These are phyloP conservation scores for Falco rusticolus DNA, from an alignment of 2,797 vertebrate species.

Conservation along the genomic window DNA sequence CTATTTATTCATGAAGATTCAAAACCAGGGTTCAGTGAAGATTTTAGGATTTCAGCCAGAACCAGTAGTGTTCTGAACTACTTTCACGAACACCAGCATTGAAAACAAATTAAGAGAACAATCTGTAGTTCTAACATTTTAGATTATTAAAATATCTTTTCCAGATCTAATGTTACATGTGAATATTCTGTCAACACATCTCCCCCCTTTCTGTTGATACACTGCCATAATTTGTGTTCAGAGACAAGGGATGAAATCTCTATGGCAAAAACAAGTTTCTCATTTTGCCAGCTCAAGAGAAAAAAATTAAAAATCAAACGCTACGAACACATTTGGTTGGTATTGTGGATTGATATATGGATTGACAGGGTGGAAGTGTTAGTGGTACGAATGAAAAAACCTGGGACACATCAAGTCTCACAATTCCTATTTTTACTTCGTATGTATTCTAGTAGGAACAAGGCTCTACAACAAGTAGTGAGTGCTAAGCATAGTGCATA, in stretches of 20 bases:
- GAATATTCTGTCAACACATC: background rate
- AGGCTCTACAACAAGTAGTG: background rate
- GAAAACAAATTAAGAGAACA: background rate
- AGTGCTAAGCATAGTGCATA: slow-evolving; percentile 4
- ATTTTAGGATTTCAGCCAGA: background rate
- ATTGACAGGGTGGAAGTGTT: background rate
- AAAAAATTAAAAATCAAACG: background rate
- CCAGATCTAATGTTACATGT: background rate
- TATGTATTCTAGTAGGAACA: background rate
- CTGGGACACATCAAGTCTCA: background rate
- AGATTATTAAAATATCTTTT: background rate
- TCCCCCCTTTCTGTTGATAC: background rate
- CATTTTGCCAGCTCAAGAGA: background rate
- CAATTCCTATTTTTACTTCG: background rate
- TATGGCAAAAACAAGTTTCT: background rate
- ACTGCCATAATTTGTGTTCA: background rate
- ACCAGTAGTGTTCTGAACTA: background rate
- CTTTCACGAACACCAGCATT: background rate
- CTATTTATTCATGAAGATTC: background rate
- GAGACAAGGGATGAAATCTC: background rate
- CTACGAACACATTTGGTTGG: background rate
- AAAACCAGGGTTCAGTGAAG: background rate
- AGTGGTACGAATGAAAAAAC: background rate
- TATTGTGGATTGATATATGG: too few relatives aligned
- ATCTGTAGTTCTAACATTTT: background rate